These are phyloP conservation scores for Buphagus erythrorhynchus DNA, from an alignment of 2,797 vertebrate genomes.

Conservation along the genomic window DNA sequence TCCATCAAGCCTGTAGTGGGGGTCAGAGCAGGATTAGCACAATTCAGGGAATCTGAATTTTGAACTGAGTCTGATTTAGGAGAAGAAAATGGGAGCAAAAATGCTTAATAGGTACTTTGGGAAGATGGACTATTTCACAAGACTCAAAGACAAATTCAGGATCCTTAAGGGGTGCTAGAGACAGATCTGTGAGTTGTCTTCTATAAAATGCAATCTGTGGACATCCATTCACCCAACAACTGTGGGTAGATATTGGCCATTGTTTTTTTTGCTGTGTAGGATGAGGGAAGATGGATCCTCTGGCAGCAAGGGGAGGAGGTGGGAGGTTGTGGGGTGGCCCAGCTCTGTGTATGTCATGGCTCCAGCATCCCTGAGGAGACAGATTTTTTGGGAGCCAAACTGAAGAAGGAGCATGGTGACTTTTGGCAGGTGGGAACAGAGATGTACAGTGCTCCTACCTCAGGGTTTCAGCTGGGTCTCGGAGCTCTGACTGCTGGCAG, in stretches of 20 bases:
- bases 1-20: background rate
- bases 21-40: background rate
- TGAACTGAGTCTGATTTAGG: background rate
- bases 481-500: background rate
- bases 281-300: background rate
- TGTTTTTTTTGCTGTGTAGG: background rate
- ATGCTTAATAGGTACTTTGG: background rate
- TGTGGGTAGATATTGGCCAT: background rate
- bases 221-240: background rate
- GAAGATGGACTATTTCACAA: background rate
- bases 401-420: background rate
- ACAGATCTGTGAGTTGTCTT: background rate
- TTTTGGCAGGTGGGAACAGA: background rate
- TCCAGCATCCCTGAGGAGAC: background rate
- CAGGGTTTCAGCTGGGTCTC: background rate
- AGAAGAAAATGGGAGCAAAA: constrained; percentile 1
- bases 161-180: background rate
- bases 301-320: background rate
- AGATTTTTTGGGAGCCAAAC: background rate
- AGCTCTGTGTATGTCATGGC: background rate
- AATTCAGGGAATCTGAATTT: background rate
- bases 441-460: rapidly evolving
- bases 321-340: background rate
- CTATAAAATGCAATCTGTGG: background rate
- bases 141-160: background rate